Conservation (phyloP, 2,797 vertebrate genomes). For the Eulemur mongoz region DNA sequence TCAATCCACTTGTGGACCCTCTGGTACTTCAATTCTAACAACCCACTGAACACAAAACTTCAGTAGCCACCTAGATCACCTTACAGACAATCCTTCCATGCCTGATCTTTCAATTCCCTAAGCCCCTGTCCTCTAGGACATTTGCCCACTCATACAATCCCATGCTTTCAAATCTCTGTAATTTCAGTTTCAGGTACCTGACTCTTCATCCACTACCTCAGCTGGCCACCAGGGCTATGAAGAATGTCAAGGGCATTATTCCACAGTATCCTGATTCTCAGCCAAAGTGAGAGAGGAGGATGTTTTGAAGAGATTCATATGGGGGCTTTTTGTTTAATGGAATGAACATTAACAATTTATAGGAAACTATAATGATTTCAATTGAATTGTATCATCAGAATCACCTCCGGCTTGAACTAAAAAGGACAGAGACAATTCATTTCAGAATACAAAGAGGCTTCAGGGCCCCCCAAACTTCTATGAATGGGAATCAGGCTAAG, state of each 20-base stretch:
- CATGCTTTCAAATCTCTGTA: not conserved
- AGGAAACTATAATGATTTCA: not conserved
- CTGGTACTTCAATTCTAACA: not conserved
- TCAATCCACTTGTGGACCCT: not conserved
- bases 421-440: not conserved
- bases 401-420: not conserved
- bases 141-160: not conserved
- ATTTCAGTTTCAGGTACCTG: not conserved
- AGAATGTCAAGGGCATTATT: not conserved
- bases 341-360: not conserved
- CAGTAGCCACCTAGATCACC: not conserved
- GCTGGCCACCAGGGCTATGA: not conserved
- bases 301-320: not conserved
- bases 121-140: not conserved
- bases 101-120: not conserved
- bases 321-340: not conserved
- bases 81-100: not conserved
- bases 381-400: not conserved
- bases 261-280: not conserved
- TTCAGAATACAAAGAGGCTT: not conserved
- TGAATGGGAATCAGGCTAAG: not conserved
- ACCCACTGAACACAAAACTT: not conserved
- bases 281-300: not conserved
- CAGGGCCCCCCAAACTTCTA: not conserved
- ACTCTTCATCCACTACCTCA: not conserved